phyloP scores from a whole-genome alignment of 2,113 vertebrate species.

The Hirundichthys speculiger region DNA sequence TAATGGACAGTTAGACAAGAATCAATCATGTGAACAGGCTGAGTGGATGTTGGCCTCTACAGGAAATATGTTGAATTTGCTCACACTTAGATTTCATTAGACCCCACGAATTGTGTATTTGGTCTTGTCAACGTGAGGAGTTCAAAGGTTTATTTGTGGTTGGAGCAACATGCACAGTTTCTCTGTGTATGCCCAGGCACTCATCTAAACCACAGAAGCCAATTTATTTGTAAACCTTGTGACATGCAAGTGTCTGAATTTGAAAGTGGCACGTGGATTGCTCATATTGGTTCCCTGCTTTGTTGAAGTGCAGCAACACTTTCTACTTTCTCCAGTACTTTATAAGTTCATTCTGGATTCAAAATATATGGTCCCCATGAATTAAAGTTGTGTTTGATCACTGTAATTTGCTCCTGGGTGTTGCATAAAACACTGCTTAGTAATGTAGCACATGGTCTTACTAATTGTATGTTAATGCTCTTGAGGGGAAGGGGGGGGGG shows the following conservation, averaged over 20 bases:
- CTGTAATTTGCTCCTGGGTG: background rate
- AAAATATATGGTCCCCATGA: too few relatives aligned
- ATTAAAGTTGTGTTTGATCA: too few relatives aligned
- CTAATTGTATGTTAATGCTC: conserved; percentile 13
- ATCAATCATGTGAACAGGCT: background rate
- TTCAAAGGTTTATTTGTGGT: conserved; percentile 55
- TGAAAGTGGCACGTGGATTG: too few relatives aligned
- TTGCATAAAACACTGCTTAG: background rate
- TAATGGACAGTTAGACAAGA: background rate
- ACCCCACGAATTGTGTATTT: conserved; percentile 1
- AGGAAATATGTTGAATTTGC: background rate
- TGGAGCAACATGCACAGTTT: background rate
- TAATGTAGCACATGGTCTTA: background rate
- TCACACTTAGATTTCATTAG: conserved; percentile 8
- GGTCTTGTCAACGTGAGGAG: conserved; percentile 16
- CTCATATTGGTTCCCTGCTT: too few relatives aligned
- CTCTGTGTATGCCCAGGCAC: background rate
- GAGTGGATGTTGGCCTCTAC: background rate
- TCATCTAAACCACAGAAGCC: background rate
- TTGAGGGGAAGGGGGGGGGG: too few relatives aligned
- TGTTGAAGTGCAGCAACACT: too few relatives aligned
- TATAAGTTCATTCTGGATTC: too few relatives aligned
- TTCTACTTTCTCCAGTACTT: too few relatives aligned
- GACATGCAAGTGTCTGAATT: too few relatives aligned
- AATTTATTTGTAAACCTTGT: background rate